Evolutionary conservation across 2,888 invertebrate species (phyloP).

Genomic region (Amphimallon solstitiale): DNA sequence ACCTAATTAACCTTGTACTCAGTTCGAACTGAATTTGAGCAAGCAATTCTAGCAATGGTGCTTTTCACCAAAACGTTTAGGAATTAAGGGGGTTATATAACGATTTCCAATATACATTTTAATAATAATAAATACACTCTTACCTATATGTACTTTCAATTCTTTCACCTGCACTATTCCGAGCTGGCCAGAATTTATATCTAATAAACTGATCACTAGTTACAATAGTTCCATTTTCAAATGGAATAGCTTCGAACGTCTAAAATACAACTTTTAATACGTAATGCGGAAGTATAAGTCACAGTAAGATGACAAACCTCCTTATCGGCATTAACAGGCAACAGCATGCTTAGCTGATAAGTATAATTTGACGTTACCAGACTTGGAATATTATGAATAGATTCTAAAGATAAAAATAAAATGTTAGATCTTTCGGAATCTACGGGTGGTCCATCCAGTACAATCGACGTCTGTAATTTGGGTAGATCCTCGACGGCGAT

Average conservation of each 20-base stretch:
- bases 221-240: slow-evolving; percentile 50
- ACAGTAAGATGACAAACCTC: slow-evolving; percentile 4
- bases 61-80: too few relatives aligned
- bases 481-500: slow-evolving; percentile 54
- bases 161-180: slow-evolving; percentile 46
- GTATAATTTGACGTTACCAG: slow-evolving; percentile 51
- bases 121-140: not conserved
- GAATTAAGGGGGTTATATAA: too few relatives aligned
- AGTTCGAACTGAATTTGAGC: too few relatives aligned
- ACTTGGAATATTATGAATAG: slow-evolving; percentile 57
- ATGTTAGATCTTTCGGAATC: slow-evolving; percentile 46
- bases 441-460: slow-evolving; percentile 45
- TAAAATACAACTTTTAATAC: slow-evolving; percentile 32
- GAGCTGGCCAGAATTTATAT: slow-evolving; percentile 53
- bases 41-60: too few relatives aligned
- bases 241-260: slow-evolving; percentile 46
- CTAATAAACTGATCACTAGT: slow-evolving; percentile 44
- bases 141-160: slow-evolving; percentile 51
- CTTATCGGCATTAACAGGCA: slow-evolving; percentile 18
- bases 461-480: slow-evolving; percentile 50
- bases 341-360: slow-evolving; percentile 46
- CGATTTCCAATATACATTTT: too few relatives aligned
- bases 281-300: not conserved
- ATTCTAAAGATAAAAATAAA: slow-evolving; percentile 56
- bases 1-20: too few relatives aligned